A percentile compares a stretch with the other conserved stretches of the same genome.
Conservation (phyloP, 2,888 invertebrate genomes). For the Drosophila meridionalis region DNA sequence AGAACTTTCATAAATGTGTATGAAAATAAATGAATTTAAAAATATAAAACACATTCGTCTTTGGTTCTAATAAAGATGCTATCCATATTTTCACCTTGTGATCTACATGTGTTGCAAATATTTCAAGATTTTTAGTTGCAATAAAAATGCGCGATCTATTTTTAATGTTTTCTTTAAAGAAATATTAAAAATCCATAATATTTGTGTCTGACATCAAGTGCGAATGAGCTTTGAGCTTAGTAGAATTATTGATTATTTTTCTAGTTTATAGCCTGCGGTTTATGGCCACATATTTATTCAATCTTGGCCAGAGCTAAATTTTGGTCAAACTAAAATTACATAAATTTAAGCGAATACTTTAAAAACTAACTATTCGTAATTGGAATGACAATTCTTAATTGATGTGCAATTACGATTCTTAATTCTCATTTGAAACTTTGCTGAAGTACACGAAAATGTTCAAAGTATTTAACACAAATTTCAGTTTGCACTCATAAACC, state of each 20-base stretch:
- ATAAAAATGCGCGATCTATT: not conserved
- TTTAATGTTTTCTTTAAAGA: not conserved
- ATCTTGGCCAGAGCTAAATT: not conserved
- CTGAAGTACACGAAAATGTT: not conserved
- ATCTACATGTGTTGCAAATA: not conserved
- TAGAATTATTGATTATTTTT: not conserved
- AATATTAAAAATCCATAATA: not conserved
- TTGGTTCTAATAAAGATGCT: not conserved
- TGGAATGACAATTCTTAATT: not conserved
- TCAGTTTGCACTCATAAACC: not conserved
- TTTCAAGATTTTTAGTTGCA: not conserved
- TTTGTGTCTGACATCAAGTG: not conserved
- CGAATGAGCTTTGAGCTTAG: not conserved
- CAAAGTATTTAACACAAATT: not conserved
- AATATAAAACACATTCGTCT: no score
- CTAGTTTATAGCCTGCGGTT: not conserved
- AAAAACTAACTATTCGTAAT: not conserved
- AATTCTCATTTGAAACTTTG: not conserved
- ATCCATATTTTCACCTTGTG: not conserved
- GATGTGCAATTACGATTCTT: not conserved
- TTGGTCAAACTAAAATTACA: not conserved
- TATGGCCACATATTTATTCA: not conserved
- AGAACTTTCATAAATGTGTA: not conserved
- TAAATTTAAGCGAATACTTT: not conserved
- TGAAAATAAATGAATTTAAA: no score